phyloP scores from a whole-genome alignment of 2,888 invertebrate genomes.

The Linnaemya tessellans region DNA sequence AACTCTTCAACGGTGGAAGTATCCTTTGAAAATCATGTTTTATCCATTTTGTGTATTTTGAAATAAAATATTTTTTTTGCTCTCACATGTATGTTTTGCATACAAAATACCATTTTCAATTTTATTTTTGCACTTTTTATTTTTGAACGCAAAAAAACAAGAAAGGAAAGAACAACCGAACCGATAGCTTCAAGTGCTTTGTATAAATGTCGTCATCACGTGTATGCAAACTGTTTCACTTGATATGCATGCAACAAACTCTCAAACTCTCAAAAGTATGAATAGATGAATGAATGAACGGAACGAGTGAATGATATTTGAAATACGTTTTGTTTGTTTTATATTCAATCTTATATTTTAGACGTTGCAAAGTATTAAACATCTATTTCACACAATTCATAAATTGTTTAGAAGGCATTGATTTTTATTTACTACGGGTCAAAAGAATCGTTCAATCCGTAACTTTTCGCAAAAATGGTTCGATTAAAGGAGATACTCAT shows the following conservation, averaged over 20 bases:
- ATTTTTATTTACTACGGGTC: neutral
- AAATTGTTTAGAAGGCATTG: neutral
- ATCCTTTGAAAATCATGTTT: slow-evolving; percentile 43
- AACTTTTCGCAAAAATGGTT: no score
- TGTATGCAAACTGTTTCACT: slow-evolving; percentile 64
- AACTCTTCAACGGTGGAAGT: slow-evolving; percentile 17
- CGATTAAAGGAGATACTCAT: no score
- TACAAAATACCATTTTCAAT: slow-evolving; percentile 61
- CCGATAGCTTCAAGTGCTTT: slow-evolving; percentile 57
- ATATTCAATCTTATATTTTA: neutral
- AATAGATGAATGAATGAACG: slow-evolving; percentile 56
- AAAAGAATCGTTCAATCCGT: no score
- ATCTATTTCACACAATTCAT: neutral
- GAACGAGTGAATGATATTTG: slow-evolving; percentile 64
- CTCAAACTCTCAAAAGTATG: slow-evolving; percentile 62
- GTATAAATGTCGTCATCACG: slow-evolving; percentile 68
- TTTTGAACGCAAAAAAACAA: neutral
- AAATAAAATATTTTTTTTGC: slow-evolving; percentile 40
- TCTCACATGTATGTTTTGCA: slow-evolving; percentile 60
- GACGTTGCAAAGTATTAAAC: slow-evolving; percentile 4
- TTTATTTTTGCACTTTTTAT: slow-evolving; percentile 23
- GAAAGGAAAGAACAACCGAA: slow-evolving; percentile 32
- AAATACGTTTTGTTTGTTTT: slow-evolving; percentile 66
- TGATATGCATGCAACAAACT: slow-evolving; percentile 66
- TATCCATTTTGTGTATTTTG: slow-evolving; percentile 50